These are phyloP conservation scores for Psettodes erumei DNA, from an alignment of 2,113 vertebrate species.

Conservation along the genomic window DNA sequence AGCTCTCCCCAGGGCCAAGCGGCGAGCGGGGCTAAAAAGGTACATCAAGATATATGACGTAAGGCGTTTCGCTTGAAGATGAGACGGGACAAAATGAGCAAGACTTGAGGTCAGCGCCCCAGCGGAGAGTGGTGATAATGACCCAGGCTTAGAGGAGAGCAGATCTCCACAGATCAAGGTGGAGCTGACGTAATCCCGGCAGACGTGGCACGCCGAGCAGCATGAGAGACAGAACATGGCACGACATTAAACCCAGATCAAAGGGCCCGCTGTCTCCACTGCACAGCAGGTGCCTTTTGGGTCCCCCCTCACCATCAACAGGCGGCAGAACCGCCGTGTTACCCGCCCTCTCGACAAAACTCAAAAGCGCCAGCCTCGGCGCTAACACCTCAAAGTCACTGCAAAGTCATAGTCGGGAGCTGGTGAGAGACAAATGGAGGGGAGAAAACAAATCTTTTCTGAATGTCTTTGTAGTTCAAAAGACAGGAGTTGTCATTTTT, in stretches of 20 bases:
- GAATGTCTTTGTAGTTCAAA: slow-evolving; percentile 80
- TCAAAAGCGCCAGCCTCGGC: slow-evolving; percentile 54
- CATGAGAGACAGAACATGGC: slow-evolving; percentile 67
- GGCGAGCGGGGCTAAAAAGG: slow-evolving; percentile 1
- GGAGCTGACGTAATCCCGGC: slow-evolving; percentile 72
- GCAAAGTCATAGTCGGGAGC: slow-evolving; percentile 76
- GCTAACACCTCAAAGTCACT: slow-evolving; percentile 73
- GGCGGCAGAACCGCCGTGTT: slow-evolving; percentile 40
- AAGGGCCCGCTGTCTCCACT: slow-evolving; percentile 69
- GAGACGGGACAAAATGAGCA: slow-evolving; percentile 21
- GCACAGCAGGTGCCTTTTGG: slow-evolving; percentile 64
- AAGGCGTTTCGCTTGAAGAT: slow-evolving; percentile 21
- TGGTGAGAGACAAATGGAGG: slow-evolving; percentile 52
- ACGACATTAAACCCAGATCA: slow-evolving; percentile 78
- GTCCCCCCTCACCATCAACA: slow-evolving; percentile 60
- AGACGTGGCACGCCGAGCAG: slow-evolving; percentile 60
- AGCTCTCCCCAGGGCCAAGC: background rate
- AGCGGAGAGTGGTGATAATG: slow-evolving; percentile 49
- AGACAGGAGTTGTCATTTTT: slow-evolving; percentile 71
- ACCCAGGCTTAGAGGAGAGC: slow-evolving; percentile 47
- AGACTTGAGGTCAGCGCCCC: slow-evolving; percentile 35
- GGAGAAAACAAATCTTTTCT: slow-evolving; percentile 71
- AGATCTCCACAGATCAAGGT: slow-evolving; percentile 69
- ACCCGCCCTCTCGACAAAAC: slow-evolving; percentile 54
- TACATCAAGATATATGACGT: slow-evolving; percentile 8